A percentile compares a stretch with the other conserved stretches of the same genome.
phyloP scores from a whole-genome alignment of 2,113 vertebrate genomes.

The Sula dactylatra region DNA sequence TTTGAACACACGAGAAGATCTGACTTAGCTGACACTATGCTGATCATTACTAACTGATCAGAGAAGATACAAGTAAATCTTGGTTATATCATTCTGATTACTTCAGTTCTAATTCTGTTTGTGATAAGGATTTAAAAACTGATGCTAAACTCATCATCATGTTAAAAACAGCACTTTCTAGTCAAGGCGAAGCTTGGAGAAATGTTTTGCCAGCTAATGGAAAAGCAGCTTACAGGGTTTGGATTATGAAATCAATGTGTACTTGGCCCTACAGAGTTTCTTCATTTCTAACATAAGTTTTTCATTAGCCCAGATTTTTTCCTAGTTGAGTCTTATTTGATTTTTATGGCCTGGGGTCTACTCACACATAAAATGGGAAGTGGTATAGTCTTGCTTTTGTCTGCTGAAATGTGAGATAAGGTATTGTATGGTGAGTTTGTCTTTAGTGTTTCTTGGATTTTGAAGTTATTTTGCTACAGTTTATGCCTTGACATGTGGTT shows the following conservation, averaged over 20 bases:
- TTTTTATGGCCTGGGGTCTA: not conserved
- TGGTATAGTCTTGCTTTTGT: not conserved
- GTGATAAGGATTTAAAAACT: not conserved
- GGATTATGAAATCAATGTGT: not conserved
- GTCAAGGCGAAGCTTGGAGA: not conserved
- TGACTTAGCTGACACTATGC: not conserved
- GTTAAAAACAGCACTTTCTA: not conserved
- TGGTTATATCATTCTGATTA: not conserved
- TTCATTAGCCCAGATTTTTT: slow-evolving; percentile 27
- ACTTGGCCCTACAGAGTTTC: not conserved
- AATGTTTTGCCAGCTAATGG: not conserved
- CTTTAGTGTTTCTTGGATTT: not conserved
- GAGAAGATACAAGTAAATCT: not conserved
- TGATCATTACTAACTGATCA: not conserved
- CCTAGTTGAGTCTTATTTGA: not conserved
- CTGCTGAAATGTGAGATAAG: not conserved
- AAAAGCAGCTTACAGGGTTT: not conserved
- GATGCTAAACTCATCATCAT: not conserved
- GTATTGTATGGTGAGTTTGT: not conserved
- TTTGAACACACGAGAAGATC: not conserved
- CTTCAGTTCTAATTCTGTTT: not conserved
- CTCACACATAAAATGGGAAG: slow-evolving; percentile 3
- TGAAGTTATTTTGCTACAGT: not conserved
- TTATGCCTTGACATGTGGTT: not conserved
- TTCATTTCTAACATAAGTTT: slow-evolving; percentile 5